Conservation (phyloP, 2,113 vertebrate species). For the Elachura formosa region DNA sequence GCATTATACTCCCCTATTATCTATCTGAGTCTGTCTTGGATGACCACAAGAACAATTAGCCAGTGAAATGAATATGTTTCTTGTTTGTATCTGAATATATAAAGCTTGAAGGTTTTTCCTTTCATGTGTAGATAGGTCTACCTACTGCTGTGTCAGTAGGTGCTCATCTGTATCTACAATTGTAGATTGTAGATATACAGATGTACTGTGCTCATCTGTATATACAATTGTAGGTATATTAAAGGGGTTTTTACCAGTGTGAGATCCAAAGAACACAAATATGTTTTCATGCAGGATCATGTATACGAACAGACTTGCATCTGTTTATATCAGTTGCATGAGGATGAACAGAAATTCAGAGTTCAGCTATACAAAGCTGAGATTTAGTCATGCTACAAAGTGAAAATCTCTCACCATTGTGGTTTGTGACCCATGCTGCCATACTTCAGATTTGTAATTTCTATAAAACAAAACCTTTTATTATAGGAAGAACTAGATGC, state of each 20-base stretch:
- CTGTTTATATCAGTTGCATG: background rate
- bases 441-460: background rate
- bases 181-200: too few relatives aligned
- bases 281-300: background rate
- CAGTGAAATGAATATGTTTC: slow-evolving; percentile 62
- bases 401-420: background rate
- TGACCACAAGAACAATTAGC: slow-evolving; percentile 55
- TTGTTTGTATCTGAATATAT: slow-evolving; percentile 53
- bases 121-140: background rate
- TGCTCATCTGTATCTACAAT: background rate
- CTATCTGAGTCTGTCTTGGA: slow-evolving; percentile 60
- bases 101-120: background rate
- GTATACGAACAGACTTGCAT: background rate
- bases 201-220: too few relatives aligned
- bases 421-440: background rate
- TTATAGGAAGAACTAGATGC: background rate
- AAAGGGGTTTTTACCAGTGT: background rate
- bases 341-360: background rate
- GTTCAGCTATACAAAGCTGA: background rate
- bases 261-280: background rate
- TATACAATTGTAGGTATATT: background rate
- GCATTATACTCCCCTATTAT: slow-evolving; percentile 51
- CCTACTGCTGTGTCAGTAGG: background rate
- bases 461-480: background rate
- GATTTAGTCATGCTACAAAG: background rate